These are phyloP conservation scores for Bombus balteatus DNA, from an alignment of 1,140 invertebrate genomes.

Conservation along the genomic window DNA sequence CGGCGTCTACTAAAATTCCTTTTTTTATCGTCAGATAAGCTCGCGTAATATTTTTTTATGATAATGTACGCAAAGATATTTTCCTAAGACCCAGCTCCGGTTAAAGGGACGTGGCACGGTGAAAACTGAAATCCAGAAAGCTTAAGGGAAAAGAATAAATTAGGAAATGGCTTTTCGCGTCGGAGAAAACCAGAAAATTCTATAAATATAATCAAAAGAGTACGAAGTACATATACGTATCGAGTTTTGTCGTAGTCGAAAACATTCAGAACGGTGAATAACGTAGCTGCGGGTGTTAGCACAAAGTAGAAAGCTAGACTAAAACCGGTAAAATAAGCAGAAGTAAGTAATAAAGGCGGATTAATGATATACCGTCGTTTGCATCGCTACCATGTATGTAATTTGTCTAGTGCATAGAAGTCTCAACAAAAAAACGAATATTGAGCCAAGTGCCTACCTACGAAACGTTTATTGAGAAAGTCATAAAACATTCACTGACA, in stretches of 20 bases:
- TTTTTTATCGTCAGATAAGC: constrained; percentile 14
- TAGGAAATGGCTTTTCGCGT: not conserved
- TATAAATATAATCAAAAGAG: not conserved
- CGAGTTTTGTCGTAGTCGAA: not conserved
- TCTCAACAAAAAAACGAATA: constrained; percentile 20
- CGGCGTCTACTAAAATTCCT: constrained; percentile 1
- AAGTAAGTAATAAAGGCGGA: constrained; percentile 49
- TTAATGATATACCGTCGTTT: constrained; percentile 25
- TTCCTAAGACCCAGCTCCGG: not conserved
- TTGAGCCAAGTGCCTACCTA: constrained; percentile 35
- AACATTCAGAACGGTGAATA: not conserved
- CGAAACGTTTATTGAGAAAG: not conserved
- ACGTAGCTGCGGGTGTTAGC: not conserved
- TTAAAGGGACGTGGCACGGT: not conserved
- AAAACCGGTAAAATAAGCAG: not conserved
- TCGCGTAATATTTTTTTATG: constrained; percentile 8
- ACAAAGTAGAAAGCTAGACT: constrained; percentile 26
- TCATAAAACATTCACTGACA: not conserved
- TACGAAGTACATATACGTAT: not conserved
- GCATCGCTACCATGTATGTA: constrained; percentile 54
- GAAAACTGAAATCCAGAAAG: not conserved
- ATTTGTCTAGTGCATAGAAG: constrained; percentile 65
- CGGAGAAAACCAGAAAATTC: not conserved
- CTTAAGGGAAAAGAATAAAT: not conserved
- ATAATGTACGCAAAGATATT: not conserved